Percentiles rank a stretch among this genome's conserved stretches.
These are phyloP conservation scores for Trachelus stipa DNA, from an alignment of 2,888 invertebrate species.

Conservation along the genomic window DNA sequence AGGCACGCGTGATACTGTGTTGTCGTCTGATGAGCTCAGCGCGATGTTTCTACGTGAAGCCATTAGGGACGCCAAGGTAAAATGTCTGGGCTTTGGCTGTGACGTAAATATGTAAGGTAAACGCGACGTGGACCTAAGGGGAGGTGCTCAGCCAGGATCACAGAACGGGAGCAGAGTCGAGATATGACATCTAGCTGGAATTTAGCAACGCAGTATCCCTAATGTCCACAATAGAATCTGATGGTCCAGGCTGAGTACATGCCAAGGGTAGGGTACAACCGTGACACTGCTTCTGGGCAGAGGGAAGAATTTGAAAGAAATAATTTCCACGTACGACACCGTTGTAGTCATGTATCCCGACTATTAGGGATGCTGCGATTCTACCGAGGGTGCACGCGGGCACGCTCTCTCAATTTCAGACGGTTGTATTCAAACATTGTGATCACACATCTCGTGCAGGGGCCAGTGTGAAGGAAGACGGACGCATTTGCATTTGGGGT, in stretches of 20 bases:
- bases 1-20: not conserved
- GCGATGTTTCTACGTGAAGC: not conserved
- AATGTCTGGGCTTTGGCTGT: constrained; percentile 19
- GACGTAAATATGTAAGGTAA: constrained; percentile 55
- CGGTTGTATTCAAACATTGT: constrained; percentile 33
- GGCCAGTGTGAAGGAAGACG: not conserved
- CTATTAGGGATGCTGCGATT: not conserved
- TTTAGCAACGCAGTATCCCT: not conserved
- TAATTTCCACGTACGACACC: not conserved
- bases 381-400: not conserved
- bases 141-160: not conserved
- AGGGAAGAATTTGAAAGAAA: not conserved
- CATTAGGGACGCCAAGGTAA: not conserved
- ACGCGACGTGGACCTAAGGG: constrained; percentile 29
- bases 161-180: not conserved
- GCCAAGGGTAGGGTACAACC: not conserved
- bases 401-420: not conserved
- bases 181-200: not conserved
- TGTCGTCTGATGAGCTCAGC: not conserved
- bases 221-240: not conserved
- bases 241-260: not conserved
- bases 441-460: constrained; percentile 48
- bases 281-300: not conserved
- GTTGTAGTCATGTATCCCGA: not conserved
- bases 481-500: constrained; percentile 45